Conservation (phyloP, 1,140 invertebrate species). For the Pseudomyrmex gracilis region DNA sequence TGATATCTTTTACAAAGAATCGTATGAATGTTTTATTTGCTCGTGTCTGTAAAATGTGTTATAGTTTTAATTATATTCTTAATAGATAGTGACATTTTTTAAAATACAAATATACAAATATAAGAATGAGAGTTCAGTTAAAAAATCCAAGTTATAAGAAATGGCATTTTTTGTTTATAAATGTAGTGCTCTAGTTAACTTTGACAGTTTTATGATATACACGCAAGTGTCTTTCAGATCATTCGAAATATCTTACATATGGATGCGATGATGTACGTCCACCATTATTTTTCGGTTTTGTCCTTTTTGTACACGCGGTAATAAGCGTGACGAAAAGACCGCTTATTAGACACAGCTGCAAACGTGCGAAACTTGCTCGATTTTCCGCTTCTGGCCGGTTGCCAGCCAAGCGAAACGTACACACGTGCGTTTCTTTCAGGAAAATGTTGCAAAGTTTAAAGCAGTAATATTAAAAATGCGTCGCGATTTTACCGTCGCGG, state of each 20-base stretch:
- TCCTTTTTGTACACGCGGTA: not conserved
- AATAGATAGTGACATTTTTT: too few species aligned
- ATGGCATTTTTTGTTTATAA: not conserved
- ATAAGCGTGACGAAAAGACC: constrained; percentile 60
- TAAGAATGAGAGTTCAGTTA: too few species aligned
- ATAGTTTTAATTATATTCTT: too few species aligned
- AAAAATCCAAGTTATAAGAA: not conserved
- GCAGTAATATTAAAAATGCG: constrained; percentile 40
- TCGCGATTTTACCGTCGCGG: constrained; percentile 33
- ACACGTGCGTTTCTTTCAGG: not conserved
- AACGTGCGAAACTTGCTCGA: constrained; percentile 2
- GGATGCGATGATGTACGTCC: not conserved
- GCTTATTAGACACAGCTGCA: constrained; percentile 63
- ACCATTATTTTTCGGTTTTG: not conserved
- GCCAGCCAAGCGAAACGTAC: constrained; percentile 47
- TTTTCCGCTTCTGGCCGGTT: constrained; percentile 44
- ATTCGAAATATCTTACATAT: not conserved
- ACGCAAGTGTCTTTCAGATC: not conserved
- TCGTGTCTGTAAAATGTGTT: too few species aligned
- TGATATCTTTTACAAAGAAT: too few species aligned
- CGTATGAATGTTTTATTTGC: too few species aligned
- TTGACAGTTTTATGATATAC: not conserved
- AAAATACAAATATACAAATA: too few species aligned
- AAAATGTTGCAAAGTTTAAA: constrained; percentile 51
- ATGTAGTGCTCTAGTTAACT: not conserved